Percentiles rank a stretch among this genome's conserved stretches.
Conservation (phyloP, 1,140 invertebrate genomes). For the Camponotus floridanus region DNA sequence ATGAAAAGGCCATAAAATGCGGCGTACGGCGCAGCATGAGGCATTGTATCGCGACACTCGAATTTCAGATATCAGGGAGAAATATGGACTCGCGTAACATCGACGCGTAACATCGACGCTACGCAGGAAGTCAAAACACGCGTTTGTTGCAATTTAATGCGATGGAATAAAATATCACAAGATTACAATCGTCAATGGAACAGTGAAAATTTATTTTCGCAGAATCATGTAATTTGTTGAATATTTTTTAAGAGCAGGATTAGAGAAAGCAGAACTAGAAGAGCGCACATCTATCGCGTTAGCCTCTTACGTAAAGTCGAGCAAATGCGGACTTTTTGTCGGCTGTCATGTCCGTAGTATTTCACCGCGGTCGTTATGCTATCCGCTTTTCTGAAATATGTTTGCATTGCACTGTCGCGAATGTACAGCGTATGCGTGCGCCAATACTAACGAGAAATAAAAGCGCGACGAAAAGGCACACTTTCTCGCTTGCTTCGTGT, state of each 20-base stretch:
- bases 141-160: background rate
- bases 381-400: constrained; percentile 49
- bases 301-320: constrained; percentile 19
- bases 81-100: constrained; percentile 18
- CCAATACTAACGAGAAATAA: constrained; percentile 61
- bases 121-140: constrained; percentile 12
- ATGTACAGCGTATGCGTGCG: constrained; percentile 35
- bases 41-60: constrained; percentile 77
- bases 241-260: background rate
- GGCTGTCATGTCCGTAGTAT: background rate
- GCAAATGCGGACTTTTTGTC: constrained; percentile 44
- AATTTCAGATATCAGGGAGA: constrained; percentile 65
- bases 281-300: background rate
- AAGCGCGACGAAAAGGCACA: constrained; percentile 61
- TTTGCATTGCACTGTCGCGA: constrained; percentile 36
- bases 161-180: constrained; percentile 27
- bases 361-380: constrained; percentile 49
- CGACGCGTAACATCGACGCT: background rate
- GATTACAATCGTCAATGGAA: background rate
- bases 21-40: constrained; percentile 79
- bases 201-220: background rate
- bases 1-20: constrained; percentile 83
- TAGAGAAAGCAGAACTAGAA: background rate
- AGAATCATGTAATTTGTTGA: background rate
- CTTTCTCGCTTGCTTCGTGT: constrained; percentile 54